Evolutionary conservation across 2,888 invertebrate species (phyloP), one percentile per base, ranked within the genome.

Genomic region (Trissoscelio sp.): DNA sequence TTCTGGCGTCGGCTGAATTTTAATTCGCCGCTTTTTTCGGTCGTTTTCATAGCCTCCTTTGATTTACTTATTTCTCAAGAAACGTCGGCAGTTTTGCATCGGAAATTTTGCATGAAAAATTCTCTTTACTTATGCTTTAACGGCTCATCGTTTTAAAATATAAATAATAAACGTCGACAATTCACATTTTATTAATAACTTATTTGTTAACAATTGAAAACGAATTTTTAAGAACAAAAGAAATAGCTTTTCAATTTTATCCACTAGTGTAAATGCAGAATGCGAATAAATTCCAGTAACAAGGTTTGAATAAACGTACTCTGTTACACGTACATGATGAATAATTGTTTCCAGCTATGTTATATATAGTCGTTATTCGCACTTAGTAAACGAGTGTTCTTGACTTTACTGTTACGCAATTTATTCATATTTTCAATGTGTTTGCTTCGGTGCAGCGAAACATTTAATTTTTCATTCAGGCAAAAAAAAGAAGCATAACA

Each of bases 1-100:
- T 79, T 79, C 69, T 69, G 46, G 53, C 60, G 70, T 57, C 53
- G 46, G 70, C 42, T 62, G 78, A 70, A 78, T 70, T 70, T 70
- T 78, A 70, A 78, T 78, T 70, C 57, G 2, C 42, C 55, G 14
- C 46, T 18, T 57, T 69, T 69, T 69, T 69, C 57, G 34, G 34
- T 44, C 42, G 44, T 44, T 55, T 67, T 44, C 53, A 55, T n/a
- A 16, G 55, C 31, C 46, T 51, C 51, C 20, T 12, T 51, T 51
- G 31, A 66, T 69, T 69, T 69, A 69, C 37, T 69, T 34, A 46
- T 69, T 53, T 53, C 57, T 20, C 37, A 14, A 53, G 31, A 31
- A 53, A 53, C 14, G 58, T 57, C 57, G 57, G 37, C 57, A 57
- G n/a, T 57, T 57, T 57, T 16, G 37, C 37, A 39, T 16, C 58